Percentiles rank a stretch among this genome's conserved stretches.
phyloP scores from a whole-genome alignment of 1,140 invertebrate genomes.

The Tetraneura akinire region DNA sequence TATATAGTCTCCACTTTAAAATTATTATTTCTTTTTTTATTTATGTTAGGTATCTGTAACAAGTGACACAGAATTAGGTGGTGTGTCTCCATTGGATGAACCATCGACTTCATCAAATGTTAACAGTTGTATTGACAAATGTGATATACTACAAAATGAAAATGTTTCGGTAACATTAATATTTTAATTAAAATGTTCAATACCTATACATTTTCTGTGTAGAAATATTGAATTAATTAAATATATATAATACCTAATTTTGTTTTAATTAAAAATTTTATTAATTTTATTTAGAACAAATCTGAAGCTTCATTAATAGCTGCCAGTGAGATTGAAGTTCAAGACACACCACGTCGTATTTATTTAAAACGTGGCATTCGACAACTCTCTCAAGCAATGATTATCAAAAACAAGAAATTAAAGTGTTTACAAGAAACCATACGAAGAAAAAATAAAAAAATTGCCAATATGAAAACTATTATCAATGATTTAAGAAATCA shows the following conservation, averaged over 20 bases:
- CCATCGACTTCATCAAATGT: background rate
- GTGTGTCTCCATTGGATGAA: background rate
- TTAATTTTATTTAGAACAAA: constrained; percentile 6
- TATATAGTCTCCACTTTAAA: background rate
- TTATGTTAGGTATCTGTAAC: constrained; percentile 1
- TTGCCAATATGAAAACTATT: background rate
- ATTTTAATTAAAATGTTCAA: background rate
- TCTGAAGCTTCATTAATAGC: background rate
- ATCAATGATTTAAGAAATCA: background rate
- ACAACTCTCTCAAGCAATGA: background rate
- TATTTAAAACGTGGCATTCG: background rate
- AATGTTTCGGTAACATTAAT: background rate
- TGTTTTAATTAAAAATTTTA: background rate
- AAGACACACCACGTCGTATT: background rate
- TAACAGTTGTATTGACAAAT: background rate
- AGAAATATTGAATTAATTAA: too few relatives aligned
- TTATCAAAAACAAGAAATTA: background rate
- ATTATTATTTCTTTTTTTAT: background rate
- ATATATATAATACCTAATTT: too few relatives aligned
- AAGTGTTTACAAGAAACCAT: background rate
- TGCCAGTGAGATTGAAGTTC: background rate
- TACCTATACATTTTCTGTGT: background rate
- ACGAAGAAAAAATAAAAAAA: background rate
- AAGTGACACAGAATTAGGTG: background rate
- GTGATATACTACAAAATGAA: background rate